phyloP scores from a whole-genome alignment of 2,113 vertebrate genomes.

The Rousettus leschenaultii region DNA sequence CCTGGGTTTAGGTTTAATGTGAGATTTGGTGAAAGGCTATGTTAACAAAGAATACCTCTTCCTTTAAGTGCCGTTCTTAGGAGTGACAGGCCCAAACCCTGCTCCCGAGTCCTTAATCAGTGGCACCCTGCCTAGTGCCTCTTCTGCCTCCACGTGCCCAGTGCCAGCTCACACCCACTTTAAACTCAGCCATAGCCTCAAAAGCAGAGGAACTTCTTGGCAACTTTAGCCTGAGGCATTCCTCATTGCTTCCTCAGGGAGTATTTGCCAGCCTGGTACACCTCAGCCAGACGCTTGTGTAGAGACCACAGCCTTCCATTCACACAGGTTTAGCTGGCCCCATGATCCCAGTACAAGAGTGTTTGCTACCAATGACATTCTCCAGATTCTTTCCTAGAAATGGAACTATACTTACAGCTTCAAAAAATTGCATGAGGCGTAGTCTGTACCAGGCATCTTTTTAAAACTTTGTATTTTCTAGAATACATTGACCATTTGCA shows the following conservation, averaged over 20 bases:
- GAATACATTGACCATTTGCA: not conserved
- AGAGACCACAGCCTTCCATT: no score
- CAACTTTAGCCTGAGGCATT: not conserved
- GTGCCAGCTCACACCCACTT: not conserved
- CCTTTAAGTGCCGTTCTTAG: not conserved
- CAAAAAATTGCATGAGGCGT: not conserved
- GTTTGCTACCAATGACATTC: not conserved
- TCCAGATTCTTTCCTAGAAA: not conserved
- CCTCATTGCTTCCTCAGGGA: not conserved
- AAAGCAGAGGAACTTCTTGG: not conserved
- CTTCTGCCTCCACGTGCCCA: not conserved
- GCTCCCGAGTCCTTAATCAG: not conserved
- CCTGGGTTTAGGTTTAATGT: not conserved
- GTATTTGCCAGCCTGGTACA: not conserved
- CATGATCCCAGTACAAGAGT: not conserved
- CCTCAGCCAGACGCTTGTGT: rapidly evolving
- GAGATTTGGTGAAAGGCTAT: not conserved
- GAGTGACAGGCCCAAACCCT: not conserved
- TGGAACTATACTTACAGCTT: not conserved
- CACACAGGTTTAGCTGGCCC: not conserved
- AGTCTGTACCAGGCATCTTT: not conserved
- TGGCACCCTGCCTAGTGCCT: not conserved
- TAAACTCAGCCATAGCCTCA: not conserved
- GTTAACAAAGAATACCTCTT: not conserved
- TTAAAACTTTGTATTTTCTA: not conserved